Evolutionary conservation across 1,140 invertebrate species (phyloP).

Genomic region (Copidosoma floridanum): DNA sequence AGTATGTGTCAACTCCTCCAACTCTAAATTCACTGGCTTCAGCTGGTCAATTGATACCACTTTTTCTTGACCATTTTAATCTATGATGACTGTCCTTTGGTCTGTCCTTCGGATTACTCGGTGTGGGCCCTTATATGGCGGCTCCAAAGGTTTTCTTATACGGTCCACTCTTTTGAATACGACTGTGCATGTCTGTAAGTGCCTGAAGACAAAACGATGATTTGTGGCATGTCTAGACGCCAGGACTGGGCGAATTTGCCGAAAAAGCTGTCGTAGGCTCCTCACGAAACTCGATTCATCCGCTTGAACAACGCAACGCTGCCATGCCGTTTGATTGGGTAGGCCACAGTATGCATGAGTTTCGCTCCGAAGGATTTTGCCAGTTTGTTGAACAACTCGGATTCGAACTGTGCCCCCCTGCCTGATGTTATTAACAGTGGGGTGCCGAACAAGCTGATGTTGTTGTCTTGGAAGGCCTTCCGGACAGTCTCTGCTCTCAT

Average conservation of each 20-base stretch:
- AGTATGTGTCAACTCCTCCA: too few relatives aligned
- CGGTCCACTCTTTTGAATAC: not conserved
- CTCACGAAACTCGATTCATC: not conserved
- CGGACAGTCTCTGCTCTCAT: not conserved
- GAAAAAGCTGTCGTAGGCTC: not conserved
- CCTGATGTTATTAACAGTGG: constrained; percentile 38
- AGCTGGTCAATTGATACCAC: too few relatives aligned
- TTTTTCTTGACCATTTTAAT: too few relatives aligned
- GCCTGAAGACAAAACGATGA: not conserved
- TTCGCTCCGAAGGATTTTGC: constrained; percentile 29
- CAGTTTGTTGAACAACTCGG: constrained; percentile 34
- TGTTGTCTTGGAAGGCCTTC: constrained; percentile 20
- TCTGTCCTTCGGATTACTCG: not conserved
- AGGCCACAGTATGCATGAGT: too few relatives aligned
- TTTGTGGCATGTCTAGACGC: not conserved
- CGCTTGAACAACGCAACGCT: not conserved
- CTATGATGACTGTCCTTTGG: not conserved
- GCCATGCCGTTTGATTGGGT: too few relatives aligned
- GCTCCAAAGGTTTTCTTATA: not conserved
- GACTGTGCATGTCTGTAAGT: not conserved
- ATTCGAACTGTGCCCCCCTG: constrained; percentile 36
- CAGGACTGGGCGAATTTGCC: not conserved
- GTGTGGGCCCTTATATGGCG: not conserved
- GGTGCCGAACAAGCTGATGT: constrained; percentile 36
- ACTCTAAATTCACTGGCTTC: too few relatives aligned